A percentile compares a stretch with the other conserved stretches of the same genome.
phyloP scores from a whole-genome alignment of 2,888 invertebrate species.

The Phengaris alcon region DNA sequence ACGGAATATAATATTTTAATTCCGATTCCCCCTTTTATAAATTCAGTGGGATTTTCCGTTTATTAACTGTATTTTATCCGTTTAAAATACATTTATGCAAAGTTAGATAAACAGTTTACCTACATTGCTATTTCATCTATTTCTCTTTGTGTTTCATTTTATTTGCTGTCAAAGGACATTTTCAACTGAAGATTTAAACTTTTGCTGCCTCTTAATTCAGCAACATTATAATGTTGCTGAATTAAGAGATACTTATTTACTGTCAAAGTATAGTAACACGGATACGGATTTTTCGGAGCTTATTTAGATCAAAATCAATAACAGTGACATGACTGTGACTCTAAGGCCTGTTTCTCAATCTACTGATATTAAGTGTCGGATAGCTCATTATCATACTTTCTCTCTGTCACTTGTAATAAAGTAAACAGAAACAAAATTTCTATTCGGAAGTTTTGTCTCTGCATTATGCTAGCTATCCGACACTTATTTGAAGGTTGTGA shows the following conservation, averaged over 20 bases:
- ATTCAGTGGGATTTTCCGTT: constrained; percentile 31
- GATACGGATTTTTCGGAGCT: not conserved
- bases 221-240: no score
- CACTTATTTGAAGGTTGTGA: no score
- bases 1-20: constrained; percentile 34
- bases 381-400: no score
- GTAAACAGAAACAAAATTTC: no score
- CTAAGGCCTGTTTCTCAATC: not conserved
- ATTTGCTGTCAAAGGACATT: not conserved
- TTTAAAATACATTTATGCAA: not conserved
- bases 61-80: constrained; percentile 24
- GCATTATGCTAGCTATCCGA: no score
- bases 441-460: no score
- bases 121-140: not conserved
- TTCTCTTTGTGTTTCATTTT: not conserved
- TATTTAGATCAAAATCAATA: not conserved
- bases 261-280: no score
- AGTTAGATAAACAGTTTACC: not conserved
- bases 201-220: no score
- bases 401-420: no score
- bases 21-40: constrained; percentile 29
- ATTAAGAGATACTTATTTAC: no score
- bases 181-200: no score
- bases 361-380: no score
- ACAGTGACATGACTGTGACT: not conserved